A percentile compares a stretch with the other conserved stretches of the same genome.
These are phyloP conservation scores for Sipha flava DNA, from an alignment of 1,140 invertebrate genomes.

Conservation along the genomic window DNA sequence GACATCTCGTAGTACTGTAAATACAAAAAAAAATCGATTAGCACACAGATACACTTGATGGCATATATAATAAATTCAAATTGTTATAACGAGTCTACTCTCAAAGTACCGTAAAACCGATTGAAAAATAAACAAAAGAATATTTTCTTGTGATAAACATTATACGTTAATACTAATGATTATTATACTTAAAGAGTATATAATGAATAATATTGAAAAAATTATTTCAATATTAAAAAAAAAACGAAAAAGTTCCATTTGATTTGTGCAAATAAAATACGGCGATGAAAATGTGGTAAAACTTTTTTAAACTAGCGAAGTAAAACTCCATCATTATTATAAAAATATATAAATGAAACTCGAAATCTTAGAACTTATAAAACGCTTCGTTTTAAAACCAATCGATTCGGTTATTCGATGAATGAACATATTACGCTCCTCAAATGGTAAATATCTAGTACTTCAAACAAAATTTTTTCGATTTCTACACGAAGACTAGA, in stretches of 20 bases:
- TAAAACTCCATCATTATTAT: too few relatives aligned
- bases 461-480: not conserved
- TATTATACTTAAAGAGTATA: too few relatives aligned
- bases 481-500: not conserved
- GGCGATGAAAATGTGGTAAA: too few relatives aligned
- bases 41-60: not conserved
- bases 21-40: slow-evolving; percentile 38
- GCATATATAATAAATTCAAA: not conserved
- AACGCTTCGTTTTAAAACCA: too few relatives aligned
- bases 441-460: not conserved
- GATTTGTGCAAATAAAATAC: too few relatives aligned
- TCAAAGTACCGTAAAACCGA: not conserved
- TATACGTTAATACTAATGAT: too few relatives aligned
- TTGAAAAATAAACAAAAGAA: not conserved
- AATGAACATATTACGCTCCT: not conserved
- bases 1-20: slow-evolving; percentile 99
- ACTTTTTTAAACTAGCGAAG: not conserved
- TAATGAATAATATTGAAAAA: too few relatives aligned
- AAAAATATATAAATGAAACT: too few relatives aligned
- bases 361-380: not conserved
- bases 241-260: too few relatives aligned
- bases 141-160: too few relatives aligned
- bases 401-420: too few relatives aligned
- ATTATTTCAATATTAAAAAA: too few relatives aligned
- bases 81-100: not conserved